Conservation (phyloP, 2,113 vertebrate species). For the Shinisaurus crocodilurus region DNA sequence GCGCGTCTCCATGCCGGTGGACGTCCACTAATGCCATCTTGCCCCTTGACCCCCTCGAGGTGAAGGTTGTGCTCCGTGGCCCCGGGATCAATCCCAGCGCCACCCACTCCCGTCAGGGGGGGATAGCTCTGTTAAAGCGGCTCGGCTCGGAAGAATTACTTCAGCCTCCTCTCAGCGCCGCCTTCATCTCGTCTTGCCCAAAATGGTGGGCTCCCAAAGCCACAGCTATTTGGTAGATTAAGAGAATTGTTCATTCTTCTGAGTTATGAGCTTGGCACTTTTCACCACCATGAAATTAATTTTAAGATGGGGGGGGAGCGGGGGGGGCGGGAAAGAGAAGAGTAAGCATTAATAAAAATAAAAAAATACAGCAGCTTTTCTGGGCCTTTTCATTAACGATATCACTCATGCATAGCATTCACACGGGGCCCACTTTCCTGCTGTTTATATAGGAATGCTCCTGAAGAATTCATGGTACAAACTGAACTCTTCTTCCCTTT, state of each 20-base stretch:
- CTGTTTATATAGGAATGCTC: background rate
- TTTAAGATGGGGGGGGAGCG: slow-evolving; percentile 11
- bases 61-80: background rate
- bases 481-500: background rate
- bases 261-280: slow-evolving; percentile 53
- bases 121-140: background rate
- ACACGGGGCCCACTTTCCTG: slow-evolving; percentile 42
- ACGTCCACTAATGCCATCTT: background rate
- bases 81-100: background rate
- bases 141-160: background rate
- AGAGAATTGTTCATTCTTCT: slow-evolving; percentile 29
- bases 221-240: slow-evolving; percentile 31
- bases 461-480: background rate
- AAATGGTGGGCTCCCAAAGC: slow-evolving; percentile 19
- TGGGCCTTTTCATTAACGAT: slow-evolving; percentile 59
- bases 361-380: slow-evolving; percentile 50
- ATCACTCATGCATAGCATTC: slow-evolving; percentile 53
- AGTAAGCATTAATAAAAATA: slow-evolving; percentile 23
- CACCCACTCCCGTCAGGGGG: background rate
- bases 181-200: background rate
- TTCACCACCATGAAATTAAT: slow-evolving; percentile 64
- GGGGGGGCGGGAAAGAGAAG: background rate
- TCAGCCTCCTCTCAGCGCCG: background rate
- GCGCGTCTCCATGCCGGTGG: no score
- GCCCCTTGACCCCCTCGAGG: background rate